Conservation (phyloP, 2,888 invertebrate species). For the Villa cingulata region DNA sequence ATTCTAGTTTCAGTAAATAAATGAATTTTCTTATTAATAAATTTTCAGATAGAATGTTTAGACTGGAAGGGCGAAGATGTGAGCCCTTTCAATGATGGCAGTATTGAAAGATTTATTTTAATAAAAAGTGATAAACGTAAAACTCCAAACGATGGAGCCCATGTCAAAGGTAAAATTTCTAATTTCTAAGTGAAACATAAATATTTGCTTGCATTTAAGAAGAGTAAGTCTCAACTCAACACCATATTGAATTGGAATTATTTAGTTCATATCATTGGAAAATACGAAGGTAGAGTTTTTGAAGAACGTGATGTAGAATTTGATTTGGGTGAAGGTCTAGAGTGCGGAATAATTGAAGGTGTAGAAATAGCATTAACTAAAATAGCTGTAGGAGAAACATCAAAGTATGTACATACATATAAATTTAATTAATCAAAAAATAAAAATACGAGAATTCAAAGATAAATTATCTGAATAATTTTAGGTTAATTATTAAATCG, state of each 20-base stretch:
- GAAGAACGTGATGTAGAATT: constrained; percentile 76
- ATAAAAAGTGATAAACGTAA: constrained; percentile 55
- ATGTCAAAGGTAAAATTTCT: constrained; percentile 55
- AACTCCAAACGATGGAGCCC: constrained; percentile 67
- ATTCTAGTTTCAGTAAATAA: no score
- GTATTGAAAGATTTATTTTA: constrained; percentile 61
- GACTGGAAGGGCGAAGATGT: constrained; percentile 83
- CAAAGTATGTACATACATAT: constrained; percentile 29
- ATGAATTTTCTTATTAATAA: no score
- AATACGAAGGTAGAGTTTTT: constrained; percentile 22
- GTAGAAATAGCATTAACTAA: constrained; percentile 68
- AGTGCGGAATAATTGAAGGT: constrained; percentile 61
- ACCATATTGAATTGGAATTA: no score
- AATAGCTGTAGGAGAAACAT: constrained; percentile 68
- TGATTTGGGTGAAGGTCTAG: constrained; percentile 71
- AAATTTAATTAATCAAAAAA: not conserved
- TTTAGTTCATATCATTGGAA: constrained; percentile 25
- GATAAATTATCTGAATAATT: not conserved
- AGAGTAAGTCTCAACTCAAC: no score
- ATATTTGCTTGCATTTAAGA: not conserved
- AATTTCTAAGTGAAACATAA: not conserved
- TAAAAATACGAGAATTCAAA: not conserved
- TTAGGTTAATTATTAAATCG: constrained; percentile 51
- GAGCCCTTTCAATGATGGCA: constrained; percentile 68
- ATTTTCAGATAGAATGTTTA: constrained; percentile 73